Conservation (phyloP, 1,140 invertebrate species). For the Drosophila kikkawai region DNA sequence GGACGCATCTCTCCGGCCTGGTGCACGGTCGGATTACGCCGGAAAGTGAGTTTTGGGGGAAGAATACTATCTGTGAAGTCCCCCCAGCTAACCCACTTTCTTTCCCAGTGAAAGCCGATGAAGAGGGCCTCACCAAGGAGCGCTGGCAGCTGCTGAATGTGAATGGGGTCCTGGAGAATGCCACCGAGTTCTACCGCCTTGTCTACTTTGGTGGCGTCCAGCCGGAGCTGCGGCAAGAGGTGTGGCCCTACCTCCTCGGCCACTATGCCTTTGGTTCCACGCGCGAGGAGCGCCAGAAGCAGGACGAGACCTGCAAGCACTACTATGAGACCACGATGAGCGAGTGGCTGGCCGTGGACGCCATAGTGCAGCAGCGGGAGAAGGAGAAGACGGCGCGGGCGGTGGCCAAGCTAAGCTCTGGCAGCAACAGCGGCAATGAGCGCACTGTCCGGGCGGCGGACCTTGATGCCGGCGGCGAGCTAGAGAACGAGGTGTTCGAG, state of each 20-base stretch:
- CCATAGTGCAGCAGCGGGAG: constrained; percentile 94
- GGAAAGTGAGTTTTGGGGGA: constrained; percentile 85
- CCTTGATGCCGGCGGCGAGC: constrained; percentile 67
- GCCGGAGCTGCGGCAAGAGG: constrained; percentile 91
- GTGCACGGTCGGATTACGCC: constrained; percentile 90
- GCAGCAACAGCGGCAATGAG: constrained; percentile 85
- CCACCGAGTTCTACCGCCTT: constrained; percentile 91
- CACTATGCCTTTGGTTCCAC: constrained; percentile 94
- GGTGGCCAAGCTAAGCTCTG: constrained; percentile 88
- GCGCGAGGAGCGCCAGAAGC: constrained; percentile 88
- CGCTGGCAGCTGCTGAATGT: constrained; percentile 89
- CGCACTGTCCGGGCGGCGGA: constrained; percentile 67
- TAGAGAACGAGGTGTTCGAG: constrained; percentile 84
- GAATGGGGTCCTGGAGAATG: constrained; percentile 87
- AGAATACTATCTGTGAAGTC: too few relatives aligned
- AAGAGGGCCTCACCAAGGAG: constrained; percentile 89
- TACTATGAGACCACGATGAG: constrained; percentile 96
- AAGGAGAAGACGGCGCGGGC: constrained; percentile 89
- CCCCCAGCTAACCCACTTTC: neutral
- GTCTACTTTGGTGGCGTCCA: constrained; percentile 95
- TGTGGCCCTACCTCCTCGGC: constrained; percentile 96
- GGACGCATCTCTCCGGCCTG: constrained; percentile 95
- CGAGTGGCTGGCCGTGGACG: constrained; percentile 97
- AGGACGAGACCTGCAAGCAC: constrained; percentile 89
- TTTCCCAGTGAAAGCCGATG: constrained; percentile 86